Percentiles rank a stretch among this genome's conserved stretches.
Evolutionary conservation across 2,888 invertebrate genomes (phyloP).

Genomic region (Macropis europaea): DNA sequence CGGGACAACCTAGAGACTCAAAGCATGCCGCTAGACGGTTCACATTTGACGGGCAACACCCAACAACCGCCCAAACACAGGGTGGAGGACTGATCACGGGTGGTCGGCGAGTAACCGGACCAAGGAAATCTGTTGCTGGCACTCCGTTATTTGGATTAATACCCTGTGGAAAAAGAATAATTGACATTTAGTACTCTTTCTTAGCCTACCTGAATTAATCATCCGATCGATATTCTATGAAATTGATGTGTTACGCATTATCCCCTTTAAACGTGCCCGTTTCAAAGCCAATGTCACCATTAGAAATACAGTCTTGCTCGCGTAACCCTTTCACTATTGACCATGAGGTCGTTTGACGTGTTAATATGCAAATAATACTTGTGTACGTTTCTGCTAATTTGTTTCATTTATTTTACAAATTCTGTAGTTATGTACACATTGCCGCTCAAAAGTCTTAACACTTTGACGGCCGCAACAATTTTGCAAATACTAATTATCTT

Average conservation of each 20-base stretch:
- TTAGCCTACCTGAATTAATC: neutral
- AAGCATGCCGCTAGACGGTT: conserved; percentile 82
- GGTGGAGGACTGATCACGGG: conserved; percentile 81
- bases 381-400: too few species aligned
- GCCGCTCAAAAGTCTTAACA: too few species aligned
- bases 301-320: too few species aligned
- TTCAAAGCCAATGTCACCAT: too few species aligned
- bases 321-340: too few species aligned
- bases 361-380: too few species aligned
- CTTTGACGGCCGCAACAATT: too few species aligned
- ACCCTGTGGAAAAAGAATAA: conserved; percentile 55
- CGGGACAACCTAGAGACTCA: conserved; percentile 86
- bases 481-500: too few species aligned
- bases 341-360: too few species aligned
- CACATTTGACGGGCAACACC: conserved; percentile 83
- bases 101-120: conserved; percentile 80
- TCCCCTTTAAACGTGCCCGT: too few species aligned
- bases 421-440: too few species aligned
- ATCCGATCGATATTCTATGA: neutral
- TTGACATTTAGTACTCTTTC: neutral
- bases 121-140: conserved; percentile 66
- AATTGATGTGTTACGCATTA: neutral
- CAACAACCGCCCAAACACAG: conserved; percentile 89
- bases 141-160: conserved; percentile 67
- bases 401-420: too few species aligned